These are phyloP conservation scores for Pundamilia nyererei DNA, from an alignment of 2,113 vertebrate genomes.

Conservation along the genomic window DNA sequence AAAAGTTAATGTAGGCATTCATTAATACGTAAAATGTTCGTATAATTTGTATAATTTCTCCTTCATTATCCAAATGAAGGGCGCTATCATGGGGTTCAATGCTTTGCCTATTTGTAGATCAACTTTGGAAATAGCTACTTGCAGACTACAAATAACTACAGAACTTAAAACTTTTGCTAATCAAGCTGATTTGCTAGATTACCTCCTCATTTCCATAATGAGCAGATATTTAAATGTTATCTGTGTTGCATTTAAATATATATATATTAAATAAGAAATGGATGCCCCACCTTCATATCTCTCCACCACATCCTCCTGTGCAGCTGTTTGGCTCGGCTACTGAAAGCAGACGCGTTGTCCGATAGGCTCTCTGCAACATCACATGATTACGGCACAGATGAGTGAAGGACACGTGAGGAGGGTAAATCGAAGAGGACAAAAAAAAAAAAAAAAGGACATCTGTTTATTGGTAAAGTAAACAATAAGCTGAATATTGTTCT, in stretches of 20 bases:
- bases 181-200: neutral
- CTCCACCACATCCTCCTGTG: slow-evolving; percentile 98
- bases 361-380: slow-evolving; percentile 85
- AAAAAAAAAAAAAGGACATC: neutral
- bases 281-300: slow-evolving; percentile 84
- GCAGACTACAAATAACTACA: neutral
- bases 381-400: slow-evolving; percentile 5
- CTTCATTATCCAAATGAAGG: neutral
- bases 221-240: neutral
- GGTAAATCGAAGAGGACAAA: neutral
- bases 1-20: neutral
- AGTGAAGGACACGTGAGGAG: slow-evolving; percentile 24
- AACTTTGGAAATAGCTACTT: neutral
- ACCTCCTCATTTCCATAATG: neutral
- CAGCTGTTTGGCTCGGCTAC: slow-evolving; percentile 96
- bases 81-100: neutral
- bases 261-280: neutral
- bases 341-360: slow-evolving; percentile 96
- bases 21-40: neutral
- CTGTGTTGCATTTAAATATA: neutral
- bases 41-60: neutral
- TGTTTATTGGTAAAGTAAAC: too few relatives aligned
- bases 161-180: neutral
- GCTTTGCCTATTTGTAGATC: neutral
- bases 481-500: too few relatives aligned